phyloP scores from a whole-genome alignment of 1,140 invertebrate species.

The Rhopalosiphum padi region DNA sequence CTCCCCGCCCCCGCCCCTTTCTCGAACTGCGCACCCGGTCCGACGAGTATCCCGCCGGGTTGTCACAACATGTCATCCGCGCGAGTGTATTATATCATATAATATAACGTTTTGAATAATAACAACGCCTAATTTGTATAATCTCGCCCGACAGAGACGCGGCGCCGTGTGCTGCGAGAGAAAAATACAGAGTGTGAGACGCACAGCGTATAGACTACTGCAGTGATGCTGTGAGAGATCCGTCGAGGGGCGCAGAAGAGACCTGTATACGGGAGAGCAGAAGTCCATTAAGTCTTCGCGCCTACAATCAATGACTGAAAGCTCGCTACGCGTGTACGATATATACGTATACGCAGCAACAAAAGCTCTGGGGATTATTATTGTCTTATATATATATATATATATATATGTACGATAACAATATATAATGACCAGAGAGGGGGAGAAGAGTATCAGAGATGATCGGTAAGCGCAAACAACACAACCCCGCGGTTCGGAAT shows the following conservation, averaged over 20 bases:
- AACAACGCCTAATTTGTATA: constrained; percentile 39
- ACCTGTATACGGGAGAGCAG: no score
- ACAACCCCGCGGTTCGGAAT: background rate
- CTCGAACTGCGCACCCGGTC: background rate
- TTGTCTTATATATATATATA: background rate
- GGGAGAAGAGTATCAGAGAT: background rate
- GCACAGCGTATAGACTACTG: background rate
- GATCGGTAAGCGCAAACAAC: constrained; percentile 9
- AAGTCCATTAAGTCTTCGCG: constrained; percentile 17
- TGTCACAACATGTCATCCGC: constrained; percentile 54
- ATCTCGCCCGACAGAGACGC: background rate
- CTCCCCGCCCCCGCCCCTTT: background rate
- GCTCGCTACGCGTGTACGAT: background rate
- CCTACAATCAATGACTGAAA: constrained; percentile 16
- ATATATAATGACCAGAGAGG: background rate
- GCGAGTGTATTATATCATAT: background rate
- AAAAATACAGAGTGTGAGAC: background rate
- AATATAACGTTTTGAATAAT: constrained; percentile 36
- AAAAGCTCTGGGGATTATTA: constrained; percentile 33
- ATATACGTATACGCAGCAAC: background rate
- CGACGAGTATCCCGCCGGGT: constrained; percentile 48
- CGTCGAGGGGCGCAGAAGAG: background rate
- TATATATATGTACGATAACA: background rate
- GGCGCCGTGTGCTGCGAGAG: background rate
- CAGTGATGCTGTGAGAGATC: background rate